phyloP scores from a whole-genome alignment of 2,888 invertebrate genomes.

The Caenorhabditis wallacei region DNA sequence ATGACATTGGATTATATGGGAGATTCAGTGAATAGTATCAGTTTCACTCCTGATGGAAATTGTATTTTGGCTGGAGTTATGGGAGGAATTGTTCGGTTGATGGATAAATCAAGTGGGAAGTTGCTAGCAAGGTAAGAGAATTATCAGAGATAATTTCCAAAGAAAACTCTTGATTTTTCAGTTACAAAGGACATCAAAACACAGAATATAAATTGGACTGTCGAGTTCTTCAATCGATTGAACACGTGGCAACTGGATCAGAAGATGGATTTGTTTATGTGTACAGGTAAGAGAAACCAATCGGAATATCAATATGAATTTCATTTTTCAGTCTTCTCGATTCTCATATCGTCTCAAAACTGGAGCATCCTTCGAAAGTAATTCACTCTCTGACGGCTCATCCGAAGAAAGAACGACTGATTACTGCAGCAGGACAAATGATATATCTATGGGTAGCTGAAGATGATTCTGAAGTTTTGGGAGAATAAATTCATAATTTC shows the following conservation, averaged over 20 bases:
- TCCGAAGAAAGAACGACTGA: conserved; percentile 76
- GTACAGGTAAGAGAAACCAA: conserved; percentile 90
- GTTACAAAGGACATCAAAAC: conserved; percentile 91
- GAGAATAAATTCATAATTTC: conserved; percentile 21
- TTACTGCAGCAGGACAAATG: conserved; percentile 73
- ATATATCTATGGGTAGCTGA: conserved; percentile 66
- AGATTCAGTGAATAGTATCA: conserved; percentile 89
- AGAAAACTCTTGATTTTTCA: conserved; percentile 80
- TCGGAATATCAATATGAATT: conserved; percentile 79
- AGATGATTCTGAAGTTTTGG: conserved; percentile 48
- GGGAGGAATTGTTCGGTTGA: conserved; percentile 90
- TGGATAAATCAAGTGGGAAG: conserved; percentile 93
- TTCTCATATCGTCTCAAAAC: conserved; percentile 68
- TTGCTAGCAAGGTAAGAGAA: conserved; percentile 87
- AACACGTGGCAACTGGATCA: conserved; percentile 92
- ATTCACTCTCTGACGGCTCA: conserved; percentile 79
- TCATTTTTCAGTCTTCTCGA: conserved; percentile 87
- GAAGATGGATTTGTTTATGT: conserved; percentile 91
- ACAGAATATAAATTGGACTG: conserved; percentile 92
- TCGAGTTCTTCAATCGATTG: conserved; percentile 91
- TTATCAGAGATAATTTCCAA: neutral
- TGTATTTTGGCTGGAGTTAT: conserved; percentile 92
- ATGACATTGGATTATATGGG: conserved; percentile 90
- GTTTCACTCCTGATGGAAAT: conserved; percentile 93
- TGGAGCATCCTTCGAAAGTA: conserved; percentile 76